Percentiles rank a stretch among this genome's conserved stretches.
These are phyloP conservation scores for Ophioninae sp. DNA, from an alignment of 2,888 invertebrate species.

Conservation along the genomic window DNA sequence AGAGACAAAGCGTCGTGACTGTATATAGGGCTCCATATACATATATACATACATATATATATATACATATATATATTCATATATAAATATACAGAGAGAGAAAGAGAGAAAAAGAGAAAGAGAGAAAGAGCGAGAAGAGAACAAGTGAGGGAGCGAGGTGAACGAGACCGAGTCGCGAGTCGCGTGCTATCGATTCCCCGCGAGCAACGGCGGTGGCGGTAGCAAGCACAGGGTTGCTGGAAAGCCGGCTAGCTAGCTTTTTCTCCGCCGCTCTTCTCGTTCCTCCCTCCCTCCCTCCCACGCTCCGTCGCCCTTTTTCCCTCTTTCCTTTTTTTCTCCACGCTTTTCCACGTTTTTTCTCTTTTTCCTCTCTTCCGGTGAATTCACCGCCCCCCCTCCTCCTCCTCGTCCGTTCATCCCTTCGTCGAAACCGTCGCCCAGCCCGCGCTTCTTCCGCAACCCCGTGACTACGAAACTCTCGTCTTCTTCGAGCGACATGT, in stretches of 20 bases:
- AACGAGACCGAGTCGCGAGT: conserved; percentile 63
- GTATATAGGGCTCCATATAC: background rate
- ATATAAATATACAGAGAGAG: background rate
- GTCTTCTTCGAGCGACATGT: no score
- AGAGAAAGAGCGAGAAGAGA: conserved; percentile 11
- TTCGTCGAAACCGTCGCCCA: conserved; percentile 46
- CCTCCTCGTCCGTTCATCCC: conserved; percentile 27
- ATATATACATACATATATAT: conserved; percentile 27
- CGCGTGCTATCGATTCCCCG: conserved; percentile 77
- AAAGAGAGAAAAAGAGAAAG: conserved; percentile 34
- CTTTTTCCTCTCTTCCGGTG: background rate
- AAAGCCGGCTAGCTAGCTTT: conserved; percentile 71
- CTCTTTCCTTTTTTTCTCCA: conserved; percentile 34
- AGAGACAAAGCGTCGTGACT: background rate
- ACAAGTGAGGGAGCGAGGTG: conserved; percentile 49
- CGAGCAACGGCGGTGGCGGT: conserved; percentile 61
- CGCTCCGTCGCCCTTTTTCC: conserved; percentile 50
- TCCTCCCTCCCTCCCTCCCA: conserved; percentile 35
- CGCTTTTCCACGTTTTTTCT: conserved; percentile 35
- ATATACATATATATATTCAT: conserved; percentile 20
- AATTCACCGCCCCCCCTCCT: background rate
- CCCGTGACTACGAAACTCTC: no score
- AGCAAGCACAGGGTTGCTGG: conserved; percentile 66
- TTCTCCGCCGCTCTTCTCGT: conserved; percentile 65
- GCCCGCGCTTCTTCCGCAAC: conserved; percentile 56